phyloP scores from a whole-genome alignment of 2,797 vertebrate genomes.

The Danio choprae region DNA sequence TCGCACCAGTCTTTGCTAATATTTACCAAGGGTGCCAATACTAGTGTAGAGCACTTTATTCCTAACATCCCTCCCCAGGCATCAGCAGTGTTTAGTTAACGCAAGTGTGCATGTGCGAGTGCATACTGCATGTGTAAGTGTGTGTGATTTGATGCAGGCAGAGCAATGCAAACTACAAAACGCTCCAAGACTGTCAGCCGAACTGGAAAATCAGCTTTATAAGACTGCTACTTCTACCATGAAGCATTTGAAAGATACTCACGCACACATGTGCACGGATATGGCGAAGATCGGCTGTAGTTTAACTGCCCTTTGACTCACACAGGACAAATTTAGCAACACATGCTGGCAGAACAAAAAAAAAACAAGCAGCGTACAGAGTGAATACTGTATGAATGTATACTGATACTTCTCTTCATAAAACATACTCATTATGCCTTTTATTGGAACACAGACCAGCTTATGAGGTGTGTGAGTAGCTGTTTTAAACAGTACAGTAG shows the following conservation, averaged over 20 bases:
- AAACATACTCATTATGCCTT: slow-evolving; percentile 13
- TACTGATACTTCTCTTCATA: background rate
- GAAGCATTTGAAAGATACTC: slow-evolving; percentile 17
- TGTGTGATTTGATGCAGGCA: slow-evolving; percentile 14
- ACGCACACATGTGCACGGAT: slow-evolving; percentile 14
- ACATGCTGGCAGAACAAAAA: background rate
- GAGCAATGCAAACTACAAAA: slow-evolving; percentile 6
- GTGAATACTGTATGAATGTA: slow-evolving; percentile 3
- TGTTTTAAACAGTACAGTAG: background rate
- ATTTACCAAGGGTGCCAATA: too few species aligned
- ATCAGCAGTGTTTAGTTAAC: slow-evolving; percentile 1
- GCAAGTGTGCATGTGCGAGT: slow-evolving; percentile 30
- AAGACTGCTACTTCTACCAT: slow-evolving; percentile 2
- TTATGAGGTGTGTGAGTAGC: slow-evolving; percentile 1
- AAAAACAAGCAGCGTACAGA: slow-evolving; percentile 2
- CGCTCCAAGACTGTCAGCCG: background rate
- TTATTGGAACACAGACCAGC: background rate
- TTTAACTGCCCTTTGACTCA: slow-evolving; percentile 38
- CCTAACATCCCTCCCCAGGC: background rate
- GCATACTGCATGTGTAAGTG: slow-evolving; percentile 4
- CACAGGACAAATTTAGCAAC: slow-evolving; percentile 11
- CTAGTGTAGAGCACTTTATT: background rate
- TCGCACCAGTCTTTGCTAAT: too few species aligned
- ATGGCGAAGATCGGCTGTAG: background rate
- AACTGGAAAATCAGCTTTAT: slow-evolving; percentile 16